Evolutionary conservation across 2,797 vertebrate genomes (phyloP).

Genomic region (Siniperca scherzeri): DNA sequence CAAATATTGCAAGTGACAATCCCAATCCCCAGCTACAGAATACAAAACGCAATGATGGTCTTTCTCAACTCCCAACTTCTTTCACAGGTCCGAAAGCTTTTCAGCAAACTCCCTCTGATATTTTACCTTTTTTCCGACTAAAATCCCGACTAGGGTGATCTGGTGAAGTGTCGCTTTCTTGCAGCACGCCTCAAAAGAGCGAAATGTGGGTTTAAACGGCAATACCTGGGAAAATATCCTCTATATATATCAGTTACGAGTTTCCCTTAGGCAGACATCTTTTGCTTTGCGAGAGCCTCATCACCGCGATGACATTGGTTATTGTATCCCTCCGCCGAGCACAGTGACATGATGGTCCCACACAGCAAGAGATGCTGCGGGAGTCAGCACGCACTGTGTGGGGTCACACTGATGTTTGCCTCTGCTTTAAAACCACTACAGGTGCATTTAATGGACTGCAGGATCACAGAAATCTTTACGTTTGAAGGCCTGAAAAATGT

Average conservation of each 20-base stretch:
- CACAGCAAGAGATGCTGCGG: conserved; percentile 75
- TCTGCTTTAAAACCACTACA: conserved; percentile 4
- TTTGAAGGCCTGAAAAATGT: background rate
- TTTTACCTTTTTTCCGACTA: conserved; percentile 89
- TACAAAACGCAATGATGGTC: conserved; percentile 73
- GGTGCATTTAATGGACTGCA: background rate
- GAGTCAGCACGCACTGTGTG: conserved; percentile 40
- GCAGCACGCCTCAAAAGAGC: conserved; percentile 60
- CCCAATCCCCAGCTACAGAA: conserved; percentile 32
- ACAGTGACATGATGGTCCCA: conserved; percentile 77
- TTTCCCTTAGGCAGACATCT: conserved; percentile 98
- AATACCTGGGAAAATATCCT: conserved; percentile 83
- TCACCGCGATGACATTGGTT: conserved; percentile 88
- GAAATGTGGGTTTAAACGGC: conserved; percentile 61
- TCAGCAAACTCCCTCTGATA: conserved; percentile 74
- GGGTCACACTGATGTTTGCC: conserved; percentile 18
- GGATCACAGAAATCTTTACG: background rate
- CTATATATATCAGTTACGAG: conserved; percentile 93
- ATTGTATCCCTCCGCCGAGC: conserved; percentile 93
- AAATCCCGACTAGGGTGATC: conserved; percentile 92
- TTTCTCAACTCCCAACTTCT: conserved; percentile 89
- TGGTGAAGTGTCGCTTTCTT: conserved; percentile 77
- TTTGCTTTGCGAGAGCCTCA: conserved; percentile 90
- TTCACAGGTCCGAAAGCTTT: conserved; percentile 81
- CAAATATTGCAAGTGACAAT: conserved; percentile 51